Evolutionary conservation across 2,888 invertebrate species (phyloP), one percentile per base, ranked within the genome.

Genomic region (Drosophila prostipennis): DNA sequence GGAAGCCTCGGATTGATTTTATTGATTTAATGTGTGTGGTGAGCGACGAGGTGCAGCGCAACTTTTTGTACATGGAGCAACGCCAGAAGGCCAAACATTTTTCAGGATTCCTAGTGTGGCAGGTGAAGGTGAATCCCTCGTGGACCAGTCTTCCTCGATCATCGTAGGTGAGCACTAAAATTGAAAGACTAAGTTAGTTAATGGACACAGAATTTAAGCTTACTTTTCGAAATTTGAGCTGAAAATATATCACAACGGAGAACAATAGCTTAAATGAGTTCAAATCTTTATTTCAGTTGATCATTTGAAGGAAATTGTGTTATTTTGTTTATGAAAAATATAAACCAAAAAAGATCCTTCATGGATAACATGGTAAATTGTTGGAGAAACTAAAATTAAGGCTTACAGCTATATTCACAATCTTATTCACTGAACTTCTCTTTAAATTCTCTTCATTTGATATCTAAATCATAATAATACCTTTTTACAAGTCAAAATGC

Each of bases 111-210:
- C 79, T 75, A 3, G 83, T 74, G 36, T 89, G 81, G 8, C 88
- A 79, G 19, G 87, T 83, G 58, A 79, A 92, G 0, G 86, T 79
- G 61, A 87, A 78, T n/a, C 87, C 87, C 6, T 89, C 68, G 63
- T 90, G 83, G 4, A 92, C 82, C 53, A 92, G 76, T 45, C 91
- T 90, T 0, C 92, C 92, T 0, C 91, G 89, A 53, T 78, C 89
- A 48, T 91, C 92, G 63, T 92, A 92, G n/a, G 73, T 76, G 51
- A 90, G 67, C 10, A 48, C 86, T 84, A 56, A 53, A 59, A 34
- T 6, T 16, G 11, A 14, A 40, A 36, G 11, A 37, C 5, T 29
- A 5, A 14, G 5, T 48, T 32, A 23, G 45, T 40, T 23, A n/a
- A 11, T 8, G 4, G 1, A 14, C 16, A 16, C 2, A 11, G 3